phyloP scores from a whole-genome alignment of 2,797 vertebrate species.

The Spinus olivaceus region DNA sequence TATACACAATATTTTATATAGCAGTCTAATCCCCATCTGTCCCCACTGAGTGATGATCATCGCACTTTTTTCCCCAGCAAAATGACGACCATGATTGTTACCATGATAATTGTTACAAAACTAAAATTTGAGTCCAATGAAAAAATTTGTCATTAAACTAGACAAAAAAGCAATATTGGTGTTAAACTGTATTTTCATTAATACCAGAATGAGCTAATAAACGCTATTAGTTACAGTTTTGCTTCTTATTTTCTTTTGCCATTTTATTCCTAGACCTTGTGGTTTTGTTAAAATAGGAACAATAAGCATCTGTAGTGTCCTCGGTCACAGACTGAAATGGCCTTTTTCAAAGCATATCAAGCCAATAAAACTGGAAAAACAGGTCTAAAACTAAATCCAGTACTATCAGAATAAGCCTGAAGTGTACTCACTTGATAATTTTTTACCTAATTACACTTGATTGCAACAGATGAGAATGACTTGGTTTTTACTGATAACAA shows the following conservation, averaged over 20 bases:
- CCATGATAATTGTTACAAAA: not conserved
- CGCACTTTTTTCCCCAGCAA: not conserved
- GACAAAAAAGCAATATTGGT: not conserved
- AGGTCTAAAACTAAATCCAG: not conserved
- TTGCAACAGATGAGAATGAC: not conserved
- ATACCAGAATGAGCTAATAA: not conserved
- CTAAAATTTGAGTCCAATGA: not conserved
- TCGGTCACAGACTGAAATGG: not conserved
- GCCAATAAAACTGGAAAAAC: not conserved
- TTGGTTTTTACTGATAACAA: not conserved
- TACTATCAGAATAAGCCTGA: not conserved
- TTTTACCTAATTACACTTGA: not conserved
- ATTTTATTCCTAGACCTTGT: not conserved
- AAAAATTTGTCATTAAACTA: not conserved
- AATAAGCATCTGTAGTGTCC: not conserved
- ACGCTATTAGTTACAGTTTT: not conserved
- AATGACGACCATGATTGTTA: not conserved
- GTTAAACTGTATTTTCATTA: not conserved
- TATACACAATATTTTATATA: not conserved
- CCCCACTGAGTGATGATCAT: not conserved
- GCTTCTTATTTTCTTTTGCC: not conserved
- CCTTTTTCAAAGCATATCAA: not conserved
- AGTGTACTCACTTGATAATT: not conserved
- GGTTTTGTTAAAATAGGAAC: not conserved
- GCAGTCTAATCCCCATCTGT: not conserved